Evolutionary conservation across 2,113 vertebrate species (phyloP).

Genomic region (Varanus komodoensis): DNA sequence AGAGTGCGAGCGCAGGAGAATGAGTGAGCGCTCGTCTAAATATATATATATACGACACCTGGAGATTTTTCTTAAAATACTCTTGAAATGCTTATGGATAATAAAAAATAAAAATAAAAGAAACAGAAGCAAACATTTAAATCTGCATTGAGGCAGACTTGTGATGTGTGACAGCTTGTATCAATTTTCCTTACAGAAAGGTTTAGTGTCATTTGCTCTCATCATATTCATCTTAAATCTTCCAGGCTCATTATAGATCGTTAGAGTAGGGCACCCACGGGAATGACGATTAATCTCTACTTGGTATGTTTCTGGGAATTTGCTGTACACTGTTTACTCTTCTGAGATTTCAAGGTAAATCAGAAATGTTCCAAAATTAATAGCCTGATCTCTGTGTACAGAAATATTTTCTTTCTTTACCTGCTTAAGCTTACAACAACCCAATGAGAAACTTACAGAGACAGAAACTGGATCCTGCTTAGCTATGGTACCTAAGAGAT

Average conservation of each 20-base stretch:
- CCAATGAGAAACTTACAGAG: neutral
- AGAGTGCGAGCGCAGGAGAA: no score
- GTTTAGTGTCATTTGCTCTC: neutral
- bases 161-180: neutral
- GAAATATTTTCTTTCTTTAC: neutral
- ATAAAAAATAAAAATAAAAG: neutral
- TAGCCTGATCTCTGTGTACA: neutral
- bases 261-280: neutral
- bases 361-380: constrained; percentile 1
- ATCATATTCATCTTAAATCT: neutral
- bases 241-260: constrained; percentile 10
- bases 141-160: constrained; percentile 29
- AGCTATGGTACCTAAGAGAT: neutral
- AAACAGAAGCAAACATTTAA: neutral
- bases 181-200: constrained; percentile 14
- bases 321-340: neutral
- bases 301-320: neutral
- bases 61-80: no score
- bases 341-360: neutral
- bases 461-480: neutral
- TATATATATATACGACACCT: no score
- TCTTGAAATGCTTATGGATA: neutral
- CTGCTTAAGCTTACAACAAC: no score
- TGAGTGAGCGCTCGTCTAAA: no score
- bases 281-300: neutral